Conservation (phyloP, 2,113 vertebrate genomes). For the Hippopotamus amphibius region DNA sequence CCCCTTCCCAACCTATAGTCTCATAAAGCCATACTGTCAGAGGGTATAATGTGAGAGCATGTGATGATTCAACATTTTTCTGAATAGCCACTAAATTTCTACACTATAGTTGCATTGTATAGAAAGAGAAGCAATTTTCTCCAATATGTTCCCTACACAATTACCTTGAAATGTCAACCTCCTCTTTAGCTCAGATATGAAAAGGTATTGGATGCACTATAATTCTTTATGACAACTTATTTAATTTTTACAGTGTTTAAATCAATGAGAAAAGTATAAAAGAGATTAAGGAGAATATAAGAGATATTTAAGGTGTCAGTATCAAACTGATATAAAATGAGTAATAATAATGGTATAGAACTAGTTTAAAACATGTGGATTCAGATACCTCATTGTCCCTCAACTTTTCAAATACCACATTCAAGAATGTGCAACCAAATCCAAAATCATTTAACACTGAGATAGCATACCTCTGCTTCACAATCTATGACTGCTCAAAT, state of each 20-base stretch:
- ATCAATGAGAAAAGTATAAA: background rate
- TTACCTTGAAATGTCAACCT: background rate
- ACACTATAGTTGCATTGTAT: background rate
- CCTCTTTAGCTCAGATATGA: background rate
- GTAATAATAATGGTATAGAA: background rate
- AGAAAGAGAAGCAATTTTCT: background rate
- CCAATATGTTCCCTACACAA: background rate
- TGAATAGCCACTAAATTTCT: background rate
- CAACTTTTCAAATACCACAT: background rate
- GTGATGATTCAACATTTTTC: background rate
- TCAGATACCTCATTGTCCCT: background rate
- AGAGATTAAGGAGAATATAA: background rate
- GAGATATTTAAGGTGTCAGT: background rate
- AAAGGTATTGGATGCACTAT: background rate
- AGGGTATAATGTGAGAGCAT: background rate
- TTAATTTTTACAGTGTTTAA: background rate
- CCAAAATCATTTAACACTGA: background rate
- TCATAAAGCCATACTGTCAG: background rate
- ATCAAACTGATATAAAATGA: background rate
- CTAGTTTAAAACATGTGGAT: background rate
- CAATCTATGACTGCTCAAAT: background rate
- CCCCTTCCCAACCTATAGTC: too few species aligned
- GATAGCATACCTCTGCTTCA: rapidly evolving
- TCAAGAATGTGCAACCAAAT: background rate
- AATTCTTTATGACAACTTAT: background rate